Base-by-base conservation (phyloP, 2,888 invertebrate genomes). In the Syritta pipiens region DNA sequence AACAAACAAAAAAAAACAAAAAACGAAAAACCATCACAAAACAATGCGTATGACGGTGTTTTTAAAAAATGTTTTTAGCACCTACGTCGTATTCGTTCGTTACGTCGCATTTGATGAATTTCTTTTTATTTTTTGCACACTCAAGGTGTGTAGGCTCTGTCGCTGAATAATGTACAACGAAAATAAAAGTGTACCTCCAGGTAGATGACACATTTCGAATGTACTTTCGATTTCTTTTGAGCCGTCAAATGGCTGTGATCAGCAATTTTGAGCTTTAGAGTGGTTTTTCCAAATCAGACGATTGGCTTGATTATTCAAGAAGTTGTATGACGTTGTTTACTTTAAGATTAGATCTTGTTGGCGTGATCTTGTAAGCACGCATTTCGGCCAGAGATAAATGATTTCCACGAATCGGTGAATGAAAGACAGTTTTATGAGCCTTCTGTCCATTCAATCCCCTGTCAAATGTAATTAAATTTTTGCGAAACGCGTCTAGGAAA, bases 141-240 rank as follows among this genome's bases (percentile, higher is more conserved):
- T 19, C 20, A 37, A 57, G 55, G 55, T 69, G 51, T 69, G 49
- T 68, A 68, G 69, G 49, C 59, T 60, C 17, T 14, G 17, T 69
- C 42, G 59, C 51, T 42, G 42, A 60, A 40, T 42, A 49, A 62
- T 35, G 37, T 44, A 44, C 19, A 22, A 46, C 10, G 44, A 46
- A 46, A 24, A 44, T 44, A 46, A 46, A 24, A 46, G 44, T 12
- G 22, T 24, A 3, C 7, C 24, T 7, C 40, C 60, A 69, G 63
- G 72, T 63, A 76, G 55, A 49, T 69, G 76, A 76, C 57, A 51
- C 69, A 76, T 69, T 44, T 57, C 62, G 55, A 69, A 57, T 62
- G 40, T 42, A 68, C 76, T 76, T 76, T 76, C 69, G 30, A 49
- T 76, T 76, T 76, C 69, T 44, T 51, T 28, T 17, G 9, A 69